phyloP scores from a whole-genome alignment of 2,888 invertebrate genomes.

The Drosophila borealis region DNA sequence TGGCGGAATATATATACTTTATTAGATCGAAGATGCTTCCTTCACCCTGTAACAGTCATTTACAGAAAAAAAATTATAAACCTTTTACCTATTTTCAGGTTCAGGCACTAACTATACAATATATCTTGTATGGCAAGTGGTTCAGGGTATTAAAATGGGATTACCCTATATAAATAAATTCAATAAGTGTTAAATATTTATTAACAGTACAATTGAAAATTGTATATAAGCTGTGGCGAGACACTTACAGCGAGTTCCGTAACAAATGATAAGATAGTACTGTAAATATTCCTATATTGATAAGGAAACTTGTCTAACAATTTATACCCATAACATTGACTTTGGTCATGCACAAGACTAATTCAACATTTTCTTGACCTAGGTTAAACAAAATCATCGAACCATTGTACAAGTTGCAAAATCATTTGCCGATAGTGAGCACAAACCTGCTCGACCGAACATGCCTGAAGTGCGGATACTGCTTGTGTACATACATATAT shows the following conservation, averaged over 20 bases:
- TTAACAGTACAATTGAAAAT: background rate
- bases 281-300: background rate
- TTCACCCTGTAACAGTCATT: too few species aligned
- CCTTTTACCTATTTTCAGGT: too few species aligned
- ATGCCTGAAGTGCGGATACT: background rate
- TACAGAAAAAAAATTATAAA: too few species aligned
- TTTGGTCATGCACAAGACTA: background rate
- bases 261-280: background rate
- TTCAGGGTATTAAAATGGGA: too few species aligned
- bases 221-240: background rate
- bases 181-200: background rate
- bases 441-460: slow-evolving; percentile 4
- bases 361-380: background rate
- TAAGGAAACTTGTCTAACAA: background rate
- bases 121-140: too few species aligned
- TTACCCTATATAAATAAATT: too few species aligned
- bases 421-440: background rate
- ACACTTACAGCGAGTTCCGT: background rate
- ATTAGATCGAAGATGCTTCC: too few species aligned
- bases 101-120: too few species aligned
- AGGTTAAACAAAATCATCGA: background rate
- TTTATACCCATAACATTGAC: background rate
- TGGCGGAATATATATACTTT: too few species aligned
- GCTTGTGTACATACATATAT: background rate
- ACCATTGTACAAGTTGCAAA: too few species aligned